Evolutionary conservation across 2,113 vertebrate genomes (phyloP).

Genomic region (Ciconia boyciana): DNA sequence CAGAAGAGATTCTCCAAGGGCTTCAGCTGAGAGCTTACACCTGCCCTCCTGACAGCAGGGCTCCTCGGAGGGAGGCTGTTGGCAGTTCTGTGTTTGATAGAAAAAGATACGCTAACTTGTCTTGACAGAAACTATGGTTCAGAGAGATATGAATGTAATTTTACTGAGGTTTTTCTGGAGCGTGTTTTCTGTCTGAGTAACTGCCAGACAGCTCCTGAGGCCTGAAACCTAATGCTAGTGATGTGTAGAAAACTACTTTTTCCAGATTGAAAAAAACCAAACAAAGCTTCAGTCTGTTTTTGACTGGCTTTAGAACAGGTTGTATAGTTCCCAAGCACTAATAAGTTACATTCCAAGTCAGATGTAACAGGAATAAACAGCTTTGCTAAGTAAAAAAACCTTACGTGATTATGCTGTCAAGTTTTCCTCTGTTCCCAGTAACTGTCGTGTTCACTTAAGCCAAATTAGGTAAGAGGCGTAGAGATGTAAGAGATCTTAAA

Average conservation of each 20-base stretch:
- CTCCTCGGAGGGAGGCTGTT: neutral
- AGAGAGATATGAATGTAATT: neutral
- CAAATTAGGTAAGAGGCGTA: neutral
- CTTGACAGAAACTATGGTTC: neutral
- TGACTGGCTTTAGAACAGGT: neutral
- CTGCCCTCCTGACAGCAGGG: neutral
- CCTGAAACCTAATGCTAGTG: neutral
- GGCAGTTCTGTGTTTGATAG: neutral
- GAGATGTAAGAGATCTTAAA: neutral
- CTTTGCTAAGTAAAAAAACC: neutral
- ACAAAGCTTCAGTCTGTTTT: neutral
- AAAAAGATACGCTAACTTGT: neutral
- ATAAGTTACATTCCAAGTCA: neutral
- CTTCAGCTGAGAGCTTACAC: rapidly evolving
- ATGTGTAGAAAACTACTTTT: neutral
- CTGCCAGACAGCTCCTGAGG: neutral
- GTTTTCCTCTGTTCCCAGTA: neutral
- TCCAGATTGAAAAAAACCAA: neutral
- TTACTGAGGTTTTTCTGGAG: neutral
- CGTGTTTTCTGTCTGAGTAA: neutral
- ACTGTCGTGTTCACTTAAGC: neutral
- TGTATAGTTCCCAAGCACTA: neutral
- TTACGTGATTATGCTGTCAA: rapidly evolving
- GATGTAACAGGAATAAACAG: neutral
- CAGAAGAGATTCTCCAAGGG: neutral